Percentiles rank a stretch among this genome's conserved stretches.
Conservation (phyloP, 2,888 invertebrate species). For the Diarsia dahlii region DNA sequence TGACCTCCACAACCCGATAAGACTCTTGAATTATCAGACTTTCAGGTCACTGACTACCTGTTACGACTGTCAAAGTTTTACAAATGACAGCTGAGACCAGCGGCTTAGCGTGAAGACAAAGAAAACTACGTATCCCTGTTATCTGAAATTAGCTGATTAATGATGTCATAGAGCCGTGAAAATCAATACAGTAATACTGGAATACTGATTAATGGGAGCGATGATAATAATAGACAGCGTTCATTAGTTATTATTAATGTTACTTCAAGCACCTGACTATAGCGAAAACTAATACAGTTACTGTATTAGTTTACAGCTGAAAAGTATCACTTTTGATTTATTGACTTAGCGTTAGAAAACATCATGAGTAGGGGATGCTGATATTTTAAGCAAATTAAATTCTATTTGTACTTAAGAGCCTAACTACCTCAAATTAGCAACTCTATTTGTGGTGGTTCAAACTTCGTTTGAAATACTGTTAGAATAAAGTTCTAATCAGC, state of each 20-base stretch:
- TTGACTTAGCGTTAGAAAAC: not conserved
- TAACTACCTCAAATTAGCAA: no score
- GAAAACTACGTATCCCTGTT: not conserved
- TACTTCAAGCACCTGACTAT: not conserved
- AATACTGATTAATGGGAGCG: slow-evolving; percentile 10
- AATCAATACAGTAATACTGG: slow-evolving; percentile 6
- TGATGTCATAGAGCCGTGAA: slow-evolving; percentile 1
- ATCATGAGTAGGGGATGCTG: no score
- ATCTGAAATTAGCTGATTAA: slow-evolving; percentile 12
- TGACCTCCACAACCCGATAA: no score
- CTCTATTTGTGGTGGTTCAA: no score
- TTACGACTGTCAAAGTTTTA: no score
- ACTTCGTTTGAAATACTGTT: no score
- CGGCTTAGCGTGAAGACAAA: not conserved
- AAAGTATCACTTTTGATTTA: not conserved
- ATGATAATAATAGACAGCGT: slow-evolving; percentile 11
- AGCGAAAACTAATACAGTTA: not conserved
- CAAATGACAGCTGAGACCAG: no score
- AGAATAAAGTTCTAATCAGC: no score
- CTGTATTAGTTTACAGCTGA: not conserved
- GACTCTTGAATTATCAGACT: no score
- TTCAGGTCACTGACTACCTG: no score
- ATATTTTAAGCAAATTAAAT: no score
- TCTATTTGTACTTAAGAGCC: no score
- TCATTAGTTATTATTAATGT: slow-evolving; percentile 5